Evolutionary conservation across 1,140 invertebrate genomes (phyloP), one percentile per base, ranked within the genome.

Genomic region (Hylaeus anthracinus): DNA sequence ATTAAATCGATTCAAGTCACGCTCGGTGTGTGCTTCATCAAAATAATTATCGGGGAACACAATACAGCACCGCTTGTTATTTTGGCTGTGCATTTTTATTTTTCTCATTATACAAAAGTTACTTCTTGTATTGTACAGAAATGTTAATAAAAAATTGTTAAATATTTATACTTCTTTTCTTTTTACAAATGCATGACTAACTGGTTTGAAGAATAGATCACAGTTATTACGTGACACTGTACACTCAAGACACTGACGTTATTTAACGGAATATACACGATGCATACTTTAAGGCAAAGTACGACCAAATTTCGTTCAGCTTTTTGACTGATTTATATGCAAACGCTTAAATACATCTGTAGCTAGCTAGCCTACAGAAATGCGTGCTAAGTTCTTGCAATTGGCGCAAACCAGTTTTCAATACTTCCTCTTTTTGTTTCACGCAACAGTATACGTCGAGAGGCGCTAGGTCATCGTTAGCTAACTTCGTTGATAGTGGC

Each of bases 391-490:
- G 75, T 14, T 92, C 90, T 83, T 92, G 90, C 9, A 92, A 82
- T n/a, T 93, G 92, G 5, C 41, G 75, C 8, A 91, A 72, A 41
- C 92, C 92, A 45, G 72, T 79, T 73, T 79, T 86, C 2, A 93
- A 48, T 15, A 72, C 39, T 0, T 85, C 75, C 77, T 90, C 79
- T 53, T 90, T 92, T 5, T 69, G 66, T 58, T 89, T 92, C 5
- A 93, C 37, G 72, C 92, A 93, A 67, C 71, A 92, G 73, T 89
- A 92, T 14, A 93, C 10, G 81, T 93, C 92, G 1, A 92, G 69
- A 5, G 88, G 88, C 5, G 61, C 66, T 8, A 92, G 45, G 6
- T 86, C 39, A 6, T 63, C 12, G 12, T 56, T 10, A 0, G 41
- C 45, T 2, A 77, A 48, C 39, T 56, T 58, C 26, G 6, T 8